A percentile compares a stretch with the other conserved stretches of the same genome.
Evolutionary conservation across 2,888 invertebrate species (phyloP).

Genomic region (Quadroppia sp.): DNA sequence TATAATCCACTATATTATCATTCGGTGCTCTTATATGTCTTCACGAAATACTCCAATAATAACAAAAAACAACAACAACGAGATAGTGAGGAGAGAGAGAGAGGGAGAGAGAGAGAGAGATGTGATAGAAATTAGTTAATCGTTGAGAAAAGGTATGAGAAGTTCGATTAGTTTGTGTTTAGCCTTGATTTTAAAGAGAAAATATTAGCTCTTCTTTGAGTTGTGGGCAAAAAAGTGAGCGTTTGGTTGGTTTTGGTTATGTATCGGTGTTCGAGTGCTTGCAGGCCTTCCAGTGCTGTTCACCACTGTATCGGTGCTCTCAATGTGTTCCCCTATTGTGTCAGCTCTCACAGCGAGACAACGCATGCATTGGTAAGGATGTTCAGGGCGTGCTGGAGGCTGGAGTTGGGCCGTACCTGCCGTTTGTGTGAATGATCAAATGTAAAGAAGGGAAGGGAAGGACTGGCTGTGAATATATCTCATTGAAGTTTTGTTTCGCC

Average conservation of each 20-base stretch:
- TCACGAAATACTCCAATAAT: too few relatives aligned
- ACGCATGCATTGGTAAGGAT: constrained; percentile 35
- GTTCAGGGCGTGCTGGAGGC: constrained; percentile 19
- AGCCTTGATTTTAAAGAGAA: constrained; percentile 23
- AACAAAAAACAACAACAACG: too few relatives aligned
- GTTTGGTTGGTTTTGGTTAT: neutral
- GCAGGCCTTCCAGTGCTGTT: too few relatives aligned
- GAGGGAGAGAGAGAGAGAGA: constrained; percentile 2
- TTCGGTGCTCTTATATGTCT: too few relatives aligned
- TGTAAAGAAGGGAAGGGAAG: constrained; percentile 36
- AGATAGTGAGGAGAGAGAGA: constrained; percentile 13
- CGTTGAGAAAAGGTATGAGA: neutral
- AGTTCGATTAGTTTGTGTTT: constrained; percentile 15
- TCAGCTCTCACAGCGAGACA: constrained; percentile 26
- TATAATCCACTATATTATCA: too few relatives aligned
- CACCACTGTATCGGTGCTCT: neutral
- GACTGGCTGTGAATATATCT: constrained; percentile 30
- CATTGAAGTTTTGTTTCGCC: constrained; percentile 24
- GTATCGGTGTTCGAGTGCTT: too few relatives aligned
- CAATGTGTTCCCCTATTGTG: constrained; percentile 26
- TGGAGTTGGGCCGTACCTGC: constrained; percentile 5
- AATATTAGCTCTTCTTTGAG: constrained; percentile 1
- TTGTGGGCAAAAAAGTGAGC: neutral
- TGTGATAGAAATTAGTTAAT: constrained; percentile 21
- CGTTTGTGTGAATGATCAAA: constrained; percentile 31